phyloP scores from a whole-genome alignment of 2,797 vertebrate species.

The Novumbra hubbsi region DNA sequence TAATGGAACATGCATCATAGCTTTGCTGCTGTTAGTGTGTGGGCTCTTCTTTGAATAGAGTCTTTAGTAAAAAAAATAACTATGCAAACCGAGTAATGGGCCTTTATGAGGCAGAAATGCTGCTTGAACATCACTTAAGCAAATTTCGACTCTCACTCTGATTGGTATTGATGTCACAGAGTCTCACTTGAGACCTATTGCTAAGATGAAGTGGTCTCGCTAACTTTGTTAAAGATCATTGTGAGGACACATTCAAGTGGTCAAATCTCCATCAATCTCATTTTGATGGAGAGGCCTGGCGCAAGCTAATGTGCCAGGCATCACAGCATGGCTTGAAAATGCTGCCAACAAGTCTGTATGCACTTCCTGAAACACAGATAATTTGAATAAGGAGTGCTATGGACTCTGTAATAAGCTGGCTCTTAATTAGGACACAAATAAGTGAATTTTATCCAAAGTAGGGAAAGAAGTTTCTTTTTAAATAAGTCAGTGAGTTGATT shows the following conservation, averaged over 20 bases:
- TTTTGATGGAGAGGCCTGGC: too few relatives aligned
- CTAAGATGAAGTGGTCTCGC: constrained; percentile 40
- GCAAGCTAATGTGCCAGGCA: constrained; percentile 19
- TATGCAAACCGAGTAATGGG: constrained; percentile 58
- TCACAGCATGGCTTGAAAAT: not conserved
- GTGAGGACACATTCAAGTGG: constrained; percentile 38
- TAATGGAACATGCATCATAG: constrained; percentile 61
- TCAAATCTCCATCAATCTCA: constrained; percentile 31
- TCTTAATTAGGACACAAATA: not conserved
- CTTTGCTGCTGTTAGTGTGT: constrained; percentile 37
- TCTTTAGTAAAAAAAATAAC: constrained; percentile 32
- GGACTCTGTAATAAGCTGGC: not conserved
- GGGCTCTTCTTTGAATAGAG: constrained; percentile 43
- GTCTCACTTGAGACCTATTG: constrained; percentile 45
- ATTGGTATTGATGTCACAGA: constrained; percentile 60
- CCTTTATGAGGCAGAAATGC: constrained; percentile 52
- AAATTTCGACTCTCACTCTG: constrained; percentile 60
- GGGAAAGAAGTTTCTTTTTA: not conserved
- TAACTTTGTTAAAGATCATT: constrained; percentile 55
- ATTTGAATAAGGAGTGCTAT: not conserved
- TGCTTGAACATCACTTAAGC: constrained; percentile 60
- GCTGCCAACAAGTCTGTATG: not conserved
- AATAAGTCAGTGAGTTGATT: not conserved
- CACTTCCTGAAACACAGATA: not conserved
- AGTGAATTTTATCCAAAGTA: not conserved